Evolutionary conservation across 2,888 invertebrate genomes (phyloP), one percentile per base, ranked within the genome.

Genomic region (Gryllus longicercus): DNA sequence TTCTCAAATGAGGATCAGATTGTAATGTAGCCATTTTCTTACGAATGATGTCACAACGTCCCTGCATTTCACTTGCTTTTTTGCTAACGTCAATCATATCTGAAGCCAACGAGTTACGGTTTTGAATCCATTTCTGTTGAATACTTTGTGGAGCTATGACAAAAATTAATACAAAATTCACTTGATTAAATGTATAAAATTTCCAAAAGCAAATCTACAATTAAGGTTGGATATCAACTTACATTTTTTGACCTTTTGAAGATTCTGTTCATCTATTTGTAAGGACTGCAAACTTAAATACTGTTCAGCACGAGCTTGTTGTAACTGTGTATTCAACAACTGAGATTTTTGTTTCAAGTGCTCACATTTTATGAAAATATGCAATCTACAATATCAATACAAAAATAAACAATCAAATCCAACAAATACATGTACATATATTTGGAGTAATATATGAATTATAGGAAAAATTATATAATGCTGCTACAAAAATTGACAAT

Each of bases 221-320:
- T 38, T 5, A 38, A 38, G 8, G 8, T 8, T 38, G 38, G 8
- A 38, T 38, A 18, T 63, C 63, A 18, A 18, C 51, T 83, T 80
- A 82, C 80, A 79, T 38, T 76, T 78, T 79, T 79, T 77, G 50
- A 76, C 80, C 75, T 83, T 82, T 75, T 84, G 81, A 38, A 84
- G 82, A 79, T 85, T 84, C 76, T 85, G 83, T 76, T 83, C 83
- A 80, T 85, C 85, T n/a, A 85, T 84, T 79, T 88, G 87, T 74
- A 87, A 86, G 82, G 89, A 86, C 80, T 88, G 87, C 81, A 85
- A 86, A 11, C 89, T 85, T 50, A 88, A 86, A 83, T 89, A 88
- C 83, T 88, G 87, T 84, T 88, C 88, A 2, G 89, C 88, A 25
- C 87, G 83, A 23, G 90, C 85, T 83, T 89, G 83, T 51, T 83